Conservation (phyloP, 2,888 invertebrate genomes). For the Agrotis clavis region DNA sequence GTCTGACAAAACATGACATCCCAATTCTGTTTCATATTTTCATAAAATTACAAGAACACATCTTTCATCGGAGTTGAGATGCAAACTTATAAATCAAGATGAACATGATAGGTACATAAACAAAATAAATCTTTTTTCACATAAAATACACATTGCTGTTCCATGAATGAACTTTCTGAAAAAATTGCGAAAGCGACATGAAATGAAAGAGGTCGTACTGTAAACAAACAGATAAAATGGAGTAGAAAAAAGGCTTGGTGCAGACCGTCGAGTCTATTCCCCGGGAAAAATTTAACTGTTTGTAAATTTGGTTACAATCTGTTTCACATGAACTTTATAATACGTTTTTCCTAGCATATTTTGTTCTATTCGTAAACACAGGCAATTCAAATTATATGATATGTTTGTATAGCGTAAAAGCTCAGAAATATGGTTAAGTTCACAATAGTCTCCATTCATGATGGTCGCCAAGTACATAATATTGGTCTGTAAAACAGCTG, state of each 20-base stretch:
- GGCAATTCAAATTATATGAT: not conserved
- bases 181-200: conserved; percentile 51
- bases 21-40: not conserved
- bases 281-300: not conserved
- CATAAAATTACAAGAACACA: conserved; percentile 7
- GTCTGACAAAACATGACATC: not conserved
- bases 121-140: conserved; percentile 39
- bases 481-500: conserved; percentile 11
- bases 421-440: not conserved
- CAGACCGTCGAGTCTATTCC: conserved; percentile 5
- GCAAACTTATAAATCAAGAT: conserved; percentile 47
- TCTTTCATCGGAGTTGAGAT: conserved; percentile 45
- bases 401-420: not conserved
- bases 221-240: conserved; percentile 38
- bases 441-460: conserved; percentile 7
- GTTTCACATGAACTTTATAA: too few species aligned
- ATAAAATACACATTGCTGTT: conserved; percentile 38
- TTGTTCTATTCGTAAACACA: too few species aligned
- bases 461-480: conserved; percentile 1
- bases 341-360: too few species aligned
- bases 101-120: conserved; percentile 30
- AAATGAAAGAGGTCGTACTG: conserved; percentile 23
- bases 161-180: conserved; percentile 53
- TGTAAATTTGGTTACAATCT: not conserved
- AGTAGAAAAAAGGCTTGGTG: conserved; percentile 5